Evolutionary conservation across 2,888 invertebrate genomes (phyloP).

Genomic region (Acrobasis repandana): DNA sequence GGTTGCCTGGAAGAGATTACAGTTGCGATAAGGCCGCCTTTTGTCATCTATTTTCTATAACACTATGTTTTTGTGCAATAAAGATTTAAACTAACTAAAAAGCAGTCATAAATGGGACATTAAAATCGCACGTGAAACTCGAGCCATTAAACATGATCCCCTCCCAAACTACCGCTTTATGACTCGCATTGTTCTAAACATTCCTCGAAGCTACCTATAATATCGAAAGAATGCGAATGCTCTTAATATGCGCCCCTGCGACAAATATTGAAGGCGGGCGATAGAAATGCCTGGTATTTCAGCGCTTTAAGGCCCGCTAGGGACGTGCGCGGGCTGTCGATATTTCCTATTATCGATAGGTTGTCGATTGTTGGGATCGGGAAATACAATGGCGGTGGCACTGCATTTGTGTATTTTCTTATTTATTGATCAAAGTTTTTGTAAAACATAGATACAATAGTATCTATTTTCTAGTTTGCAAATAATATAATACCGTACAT

Average conservation of each 20-base stretch:
- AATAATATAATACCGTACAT: no score
- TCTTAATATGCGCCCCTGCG: slow-evolving; percentile 53
- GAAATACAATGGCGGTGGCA: background rate
- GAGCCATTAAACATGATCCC: background rate
- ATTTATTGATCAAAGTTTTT: background rate
- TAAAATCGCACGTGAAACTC: background rate
- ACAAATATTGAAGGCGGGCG: slow-evolving; percentile 57
- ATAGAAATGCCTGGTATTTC: slow-evolving; percentile 59
- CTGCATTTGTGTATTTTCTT: background rate
- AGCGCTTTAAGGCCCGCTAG: slow-evolving; percentile 43
- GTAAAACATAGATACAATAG: no score
- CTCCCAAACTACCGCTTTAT: slow-evolving; percentile 33
- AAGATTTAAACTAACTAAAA: no score
- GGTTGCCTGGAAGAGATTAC: no score
- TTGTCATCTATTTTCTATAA: no score
- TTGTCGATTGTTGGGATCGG: background rate
- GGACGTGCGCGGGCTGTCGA: slow-evolving; percentile 52
- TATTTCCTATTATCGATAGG: slow-evolving; percentile 33
- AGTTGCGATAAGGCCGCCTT: no score
- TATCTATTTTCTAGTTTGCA: no score
- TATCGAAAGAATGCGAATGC: slow-evolving; percentile 44
- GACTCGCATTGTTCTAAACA: slow-evolving; percentile 48
- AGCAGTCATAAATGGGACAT: background rate
- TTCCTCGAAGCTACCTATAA: slow-evolving; percentile 39
- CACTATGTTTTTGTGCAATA: no score